A percentile compares a stretch with the other conserved stretches of the same genome.
Evolutionary conservation across 2,113 vertebrate species (phyloP).

Genomic region (Spilogale gracilis): DNA sequence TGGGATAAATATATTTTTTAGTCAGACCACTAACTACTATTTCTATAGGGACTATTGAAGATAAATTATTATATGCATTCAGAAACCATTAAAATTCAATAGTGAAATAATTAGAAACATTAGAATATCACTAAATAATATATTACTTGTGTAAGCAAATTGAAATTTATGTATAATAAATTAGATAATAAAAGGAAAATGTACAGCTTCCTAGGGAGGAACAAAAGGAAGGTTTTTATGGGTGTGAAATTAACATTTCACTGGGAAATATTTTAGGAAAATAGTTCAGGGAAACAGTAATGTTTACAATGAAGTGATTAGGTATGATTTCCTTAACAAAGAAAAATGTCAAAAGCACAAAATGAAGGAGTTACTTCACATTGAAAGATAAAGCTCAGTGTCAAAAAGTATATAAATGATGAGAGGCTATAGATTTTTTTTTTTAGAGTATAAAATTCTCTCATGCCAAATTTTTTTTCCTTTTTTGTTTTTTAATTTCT

Average conservation of each 20-base stretch:
- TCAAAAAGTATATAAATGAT: slow-evolving; percentile 12
- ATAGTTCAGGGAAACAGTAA: background rate
- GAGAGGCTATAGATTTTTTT: background rate
- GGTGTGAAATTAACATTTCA: slow-evolving; percentile 17
- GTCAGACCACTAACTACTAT: background rate
- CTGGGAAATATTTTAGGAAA: slow-evolving; percentile 49
- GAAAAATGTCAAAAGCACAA: background rate
- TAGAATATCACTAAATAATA: slow-evolving; percentile 27
- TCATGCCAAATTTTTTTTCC: background rate
- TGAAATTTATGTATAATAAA: slow-evolving; percentile 37
- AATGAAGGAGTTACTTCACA: background rate
- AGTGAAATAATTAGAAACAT: slow-evolving; percentile 58
- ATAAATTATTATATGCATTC: background rate
- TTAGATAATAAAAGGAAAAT: slow-evolving; percentile 50
- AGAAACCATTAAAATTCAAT: background rate
- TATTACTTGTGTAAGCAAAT: background rate
- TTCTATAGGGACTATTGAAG: background rate
- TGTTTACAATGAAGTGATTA: slow-evolving; percentile 6
- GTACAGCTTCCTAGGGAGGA: background rate
- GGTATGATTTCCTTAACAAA: slow-evolving; percentile 7
- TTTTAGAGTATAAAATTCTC: background rate
- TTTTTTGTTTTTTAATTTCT: slow-evolving; percentile 42
- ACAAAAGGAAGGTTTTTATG: slow-evolving; percentile 15
- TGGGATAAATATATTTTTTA: background rate
- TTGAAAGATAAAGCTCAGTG: background rate